Evolutionary conservation across 2,888 invertebrate species (phyloP).

Genomic region (Artemia sp.): DNA sequence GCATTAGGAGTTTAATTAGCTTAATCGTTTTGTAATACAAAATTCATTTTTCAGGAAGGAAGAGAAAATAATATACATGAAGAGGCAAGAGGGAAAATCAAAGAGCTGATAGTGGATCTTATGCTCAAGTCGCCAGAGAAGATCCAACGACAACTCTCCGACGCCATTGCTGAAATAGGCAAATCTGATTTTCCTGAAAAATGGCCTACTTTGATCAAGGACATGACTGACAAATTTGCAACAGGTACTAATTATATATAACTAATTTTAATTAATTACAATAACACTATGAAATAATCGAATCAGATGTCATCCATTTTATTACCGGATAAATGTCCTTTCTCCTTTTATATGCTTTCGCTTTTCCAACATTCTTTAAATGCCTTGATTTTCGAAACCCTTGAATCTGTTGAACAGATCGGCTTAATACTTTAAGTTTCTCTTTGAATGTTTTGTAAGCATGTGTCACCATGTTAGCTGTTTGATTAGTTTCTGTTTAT

Average conservation of each 20-base stretch:
- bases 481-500: no score
- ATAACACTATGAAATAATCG: neutral
- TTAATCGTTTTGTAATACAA: no score
- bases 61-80: constrained; percentile 57
- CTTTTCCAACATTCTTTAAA: constrained; percentile 18
- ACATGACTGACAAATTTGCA: constrained; percentile 81
- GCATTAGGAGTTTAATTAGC: no score
- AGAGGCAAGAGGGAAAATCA: constrained; percentile 60
- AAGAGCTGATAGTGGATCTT: constrained; percentile 65
- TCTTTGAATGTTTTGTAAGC: no score
- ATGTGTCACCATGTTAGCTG: no score
- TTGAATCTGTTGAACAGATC: no score
- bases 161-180: constrained; percentile 90
- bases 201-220: constrained; percentile 81
- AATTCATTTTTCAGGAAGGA: constrained; percentile 45
- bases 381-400: no score
- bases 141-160: constrained; percentile 83
- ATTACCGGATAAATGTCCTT: neutral
- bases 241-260: constrained; percentile 38
- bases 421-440: no score
- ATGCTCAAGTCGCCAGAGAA: constrained; percentile 82
- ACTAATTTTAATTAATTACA: neutral
- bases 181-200: constrained; percentile 88
- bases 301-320: neutral
- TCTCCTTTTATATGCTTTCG: neutral